phyloP scores from a whole-genome alignment of 2,113 vertebrate species.

The Numida meleagris region DNA sequence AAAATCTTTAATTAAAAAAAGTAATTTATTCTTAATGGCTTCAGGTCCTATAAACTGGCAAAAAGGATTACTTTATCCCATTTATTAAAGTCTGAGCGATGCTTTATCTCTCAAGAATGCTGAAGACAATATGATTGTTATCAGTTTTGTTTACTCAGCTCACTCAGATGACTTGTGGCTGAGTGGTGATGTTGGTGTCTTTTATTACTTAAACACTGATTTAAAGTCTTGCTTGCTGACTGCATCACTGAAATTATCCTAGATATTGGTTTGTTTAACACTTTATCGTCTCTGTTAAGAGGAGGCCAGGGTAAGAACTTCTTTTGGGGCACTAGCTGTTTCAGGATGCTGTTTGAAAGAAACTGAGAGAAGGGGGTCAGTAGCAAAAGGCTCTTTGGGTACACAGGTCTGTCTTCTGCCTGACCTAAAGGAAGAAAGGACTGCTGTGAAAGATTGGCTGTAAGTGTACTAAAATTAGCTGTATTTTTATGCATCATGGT shows the following conservation, averaged over 20 bases:
- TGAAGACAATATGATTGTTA: background rate
- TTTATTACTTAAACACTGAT: background rate
- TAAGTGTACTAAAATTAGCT: background rate
- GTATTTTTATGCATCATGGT: background rate
- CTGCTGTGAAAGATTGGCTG: background rate
- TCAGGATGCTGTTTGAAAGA: background rate
- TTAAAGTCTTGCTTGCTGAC: background rate
- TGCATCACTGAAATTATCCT: background rate
- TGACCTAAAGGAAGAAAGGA: background rate
- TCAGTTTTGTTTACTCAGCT: slow-evolving; percentile 33
- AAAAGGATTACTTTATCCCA: slow-evolving; percentile 1
- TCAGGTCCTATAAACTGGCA: background rate
- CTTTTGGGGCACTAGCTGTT: background rate
- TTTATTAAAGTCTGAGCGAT: slow-evolving; percentile 15
- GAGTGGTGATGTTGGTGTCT: background rate
- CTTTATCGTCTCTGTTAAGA: background rate
- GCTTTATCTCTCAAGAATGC: background rate
- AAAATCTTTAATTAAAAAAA: slow-evolving; percentile 68
- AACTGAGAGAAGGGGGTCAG: background rate
- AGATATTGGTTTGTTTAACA: background rate
- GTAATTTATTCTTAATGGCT: slow-evolving; percentile 56
- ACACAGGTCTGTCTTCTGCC: background rate
- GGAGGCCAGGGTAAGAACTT: background rate
- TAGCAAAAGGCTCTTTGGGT: background rate
- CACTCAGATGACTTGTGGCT: background rate